Base-by-base conservation (phyloP, 2,797 vertebrate genomes). In the Prunella strophiata region DNA sequence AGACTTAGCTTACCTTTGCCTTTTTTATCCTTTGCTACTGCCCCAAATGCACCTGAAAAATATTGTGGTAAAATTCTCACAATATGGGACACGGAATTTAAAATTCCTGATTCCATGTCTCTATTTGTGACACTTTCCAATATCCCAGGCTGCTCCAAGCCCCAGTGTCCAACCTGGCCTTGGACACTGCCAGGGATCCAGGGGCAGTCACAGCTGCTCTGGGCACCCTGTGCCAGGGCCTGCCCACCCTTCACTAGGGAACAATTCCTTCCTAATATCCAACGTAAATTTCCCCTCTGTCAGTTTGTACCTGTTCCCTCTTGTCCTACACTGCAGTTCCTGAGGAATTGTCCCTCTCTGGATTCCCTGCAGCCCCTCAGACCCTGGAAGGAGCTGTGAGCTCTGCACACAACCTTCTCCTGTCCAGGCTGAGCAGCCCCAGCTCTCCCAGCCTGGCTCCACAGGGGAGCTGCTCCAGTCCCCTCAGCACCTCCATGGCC, bases 401-500 rank as follows among this genome's bases (percentile, higher is more conserved):
- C 2, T 68, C 72, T 45, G 47, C 63, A 11, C 54, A 47, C 29
- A 38, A 13, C 13, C 16, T 76, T 65, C 43, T 50, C 32, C 32
- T 65, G 32, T n/a, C 7, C 45, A 38, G 52, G 20, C 58, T 79
- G 51, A 87, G 16, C 67, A 66, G 9, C 11, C 45, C 52, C 85
- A 59, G 20, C n/a, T 52, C 52, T 80, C 16, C 45, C 52, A 58
- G 20, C 45, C 47, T 47, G 40, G 18, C 17, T 40, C 16, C 47
- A 34, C 6, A 40, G 8, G 17, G 30, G 2, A 74, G 25, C 2
- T 7, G 21, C 21, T 81, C 40, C 61, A 26, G n/a, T 6, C 4
- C 9, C 21, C 17, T 13, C 6, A 45, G 7, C 45, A 18, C 5
- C 10, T 17, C 29, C 0, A 0, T 21, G 13, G 59, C 5, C 13